These are phyloP conservation scores for Lagorchestes hirsutus DNA, from an alignment of 2,797 vertebrate genomes.

Conservation along the genomic window DNA sequence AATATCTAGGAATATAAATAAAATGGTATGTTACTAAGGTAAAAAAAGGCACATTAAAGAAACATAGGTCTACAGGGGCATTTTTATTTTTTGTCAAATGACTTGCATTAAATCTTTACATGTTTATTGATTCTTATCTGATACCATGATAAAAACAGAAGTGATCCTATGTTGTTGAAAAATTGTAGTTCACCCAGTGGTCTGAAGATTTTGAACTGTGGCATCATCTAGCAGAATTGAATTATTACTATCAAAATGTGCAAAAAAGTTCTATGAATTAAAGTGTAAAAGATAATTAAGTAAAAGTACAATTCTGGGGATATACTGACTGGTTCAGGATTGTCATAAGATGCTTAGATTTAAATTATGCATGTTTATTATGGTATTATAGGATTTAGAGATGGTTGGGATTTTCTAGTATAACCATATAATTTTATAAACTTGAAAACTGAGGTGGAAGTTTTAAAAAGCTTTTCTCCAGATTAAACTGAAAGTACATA, in stretches of 20 bases:
- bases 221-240: background rate
- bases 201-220: background rate
- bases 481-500: background rate
- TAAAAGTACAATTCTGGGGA: background rate
- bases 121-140: constrained; percentile 68
- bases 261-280: background rate
- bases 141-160: constrained; percentile 53
- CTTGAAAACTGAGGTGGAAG: background rate
- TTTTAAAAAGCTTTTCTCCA: background rate
- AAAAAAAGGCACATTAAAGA: constrained; percentile 55
- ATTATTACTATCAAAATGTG: constrained; percentile 24
- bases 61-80: constrained; percentile 45
- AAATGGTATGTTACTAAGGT: constrained; percentile 51
- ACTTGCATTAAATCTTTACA: constrained; percentile 49
- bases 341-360: background rate
- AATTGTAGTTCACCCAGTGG: constrained; percentile 34
- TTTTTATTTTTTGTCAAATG: constrained; percentile 60
- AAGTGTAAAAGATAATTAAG: background rate
- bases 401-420: background rate
- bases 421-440: background rate
- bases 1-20: constrained; percentile 56
- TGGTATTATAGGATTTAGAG: background rate
- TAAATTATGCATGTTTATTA: background rate
- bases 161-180: constrained; percentile 11
- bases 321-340: background rate